Base-by-base conservation (phyloP, 2,797 vertebrate species). In the Cebuella pygmaea region DNA sequence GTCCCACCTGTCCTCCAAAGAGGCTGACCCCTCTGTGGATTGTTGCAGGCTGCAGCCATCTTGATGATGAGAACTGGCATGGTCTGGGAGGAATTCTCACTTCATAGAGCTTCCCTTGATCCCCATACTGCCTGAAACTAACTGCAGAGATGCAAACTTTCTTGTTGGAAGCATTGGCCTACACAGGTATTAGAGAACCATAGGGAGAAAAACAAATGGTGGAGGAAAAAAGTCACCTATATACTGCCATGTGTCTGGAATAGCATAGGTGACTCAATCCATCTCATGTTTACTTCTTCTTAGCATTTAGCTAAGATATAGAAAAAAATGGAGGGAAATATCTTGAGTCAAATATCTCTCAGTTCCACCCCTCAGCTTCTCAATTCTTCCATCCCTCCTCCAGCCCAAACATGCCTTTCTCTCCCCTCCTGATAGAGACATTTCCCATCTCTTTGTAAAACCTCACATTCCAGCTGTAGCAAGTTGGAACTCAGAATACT, bases 11-110 rank as follows among this genome's bases (percentile, higher is more conserved):
- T 64, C n/a, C 33, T 64, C 55, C 30, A 50, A 55, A 78, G 19
- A 14, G 20, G n/a, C 22, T 17, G 41, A 41, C n/a, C 10, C 36
- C 61, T 17, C 50, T 59, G 0, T 0, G 14, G 57, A 22, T 26
- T 84, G 13, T 17, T 26, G 19, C 8, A 14, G 19, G 3, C 48
- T 30, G 20, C 0, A 27, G 30, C 30, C n/a, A 74, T n/a, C 64
- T 76, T 24, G 20, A 48, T 44, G 59, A 74, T 55, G 79, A 81
- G 74, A 90, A 36, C 33, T 2, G 3, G 46, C 1, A 3, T 55
- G 15, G 74, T 22, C 48, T 57, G 5, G 46, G 36, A 78, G 46
- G 24, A 81, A 24, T 52, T 76, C 14, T 94, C 2, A 14, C 46
- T 75, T 80, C 24, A 9, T 26, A 27, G 50, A 4, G 13, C 67